Conservation (phyloP, 2,888 invertebrate species). For the Ornithoptera priamus region DNA sequence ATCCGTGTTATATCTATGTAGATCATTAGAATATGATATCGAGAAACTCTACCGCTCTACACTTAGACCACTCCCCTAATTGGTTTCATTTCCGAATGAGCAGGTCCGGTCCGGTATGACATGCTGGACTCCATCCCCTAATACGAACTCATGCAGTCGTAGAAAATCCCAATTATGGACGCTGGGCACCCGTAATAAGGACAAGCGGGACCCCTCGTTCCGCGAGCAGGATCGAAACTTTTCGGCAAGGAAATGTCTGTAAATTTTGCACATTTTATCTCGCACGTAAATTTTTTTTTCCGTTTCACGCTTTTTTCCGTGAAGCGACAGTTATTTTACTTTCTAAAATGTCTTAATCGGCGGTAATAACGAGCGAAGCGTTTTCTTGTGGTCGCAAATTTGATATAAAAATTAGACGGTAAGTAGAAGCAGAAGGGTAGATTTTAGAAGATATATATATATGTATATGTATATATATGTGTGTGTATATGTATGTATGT, state of each 20-base stretch:
- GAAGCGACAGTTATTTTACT: too few species aligned
- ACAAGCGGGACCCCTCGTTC: constrained; percentile 27
- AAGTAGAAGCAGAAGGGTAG: too few species aligned
- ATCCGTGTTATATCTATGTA: too few species aligned
- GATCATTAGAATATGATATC: too few species aligned
- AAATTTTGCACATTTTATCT: constrained; percentile 24
- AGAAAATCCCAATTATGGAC: constrained; percentile 50
- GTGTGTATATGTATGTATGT: too few species aligned
- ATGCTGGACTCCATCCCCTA: constrained; percentile 56
- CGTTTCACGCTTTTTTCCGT: background rate
- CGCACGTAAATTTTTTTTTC: constrained; percentile 4
- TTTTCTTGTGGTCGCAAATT: too few species aligned
- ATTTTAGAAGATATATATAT: too few species aligned
- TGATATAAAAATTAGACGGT: too few species aligned
- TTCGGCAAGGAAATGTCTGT: constrained; percentile 13
- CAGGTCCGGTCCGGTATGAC: constrained; percentile 66
- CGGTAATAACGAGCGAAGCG: too few species aligned
- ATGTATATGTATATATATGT: too few species aligned
- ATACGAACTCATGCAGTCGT: constrained; percentile 42
- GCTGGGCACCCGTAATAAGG: constrained; percentile 46
- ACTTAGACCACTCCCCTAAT: constrained; percentile 60
- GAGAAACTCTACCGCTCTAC: constrained; percentile 27
- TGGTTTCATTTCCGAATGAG: constrained; percentile 77
- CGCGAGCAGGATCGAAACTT: constrained; percentile 12
- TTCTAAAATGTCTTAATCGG: too few species aligned